phyloP scores from a whole-genome alignment of 2,888 invertebrate genomes.

The Tuta absoluta region DNA sequence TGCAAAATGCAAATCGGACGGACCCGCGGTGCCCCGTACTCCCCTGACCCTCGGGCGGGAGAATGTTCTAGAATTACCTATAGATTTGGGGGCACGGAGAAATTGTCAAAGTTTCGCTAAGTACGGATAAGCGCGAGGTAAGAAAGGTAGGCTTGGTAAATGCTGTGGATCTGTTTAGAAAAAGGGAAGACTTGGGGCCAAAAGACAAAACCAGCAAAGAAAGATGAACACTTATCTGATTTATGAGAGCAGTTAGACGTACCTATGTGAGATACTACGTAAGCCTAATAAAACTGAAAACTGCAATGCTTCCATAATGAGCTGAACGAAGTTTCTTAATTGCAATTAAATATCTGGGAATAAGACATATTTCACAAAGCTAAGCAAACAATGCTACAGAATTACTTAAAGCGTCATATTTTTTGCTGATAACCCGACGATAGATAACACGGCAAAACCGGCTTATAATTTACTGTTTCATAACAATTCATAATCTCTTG shows the following conservation, averaged over 20 bases:
- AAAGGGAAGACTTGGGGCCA: not conserved
- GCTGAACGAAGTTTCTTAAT: not conserved
- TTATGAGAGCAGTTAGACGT: no score
- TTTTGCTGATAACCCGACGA: not conserved
- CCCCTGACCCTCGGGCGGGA: not conserved
- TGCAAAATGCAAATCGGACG: slow-evolving; percentile 79
- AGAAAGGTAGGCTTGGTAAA: slow-evolving; percentile 35
- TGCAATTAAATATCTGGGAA: not conserved
- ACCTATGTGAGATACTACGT: not conserved
- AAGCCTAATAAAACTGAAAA: not conserved
- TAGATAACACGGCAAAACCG: not conserved
- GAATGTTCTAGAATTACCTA: slow-evolving; percentile 64
- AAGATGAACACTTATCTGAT: no score
- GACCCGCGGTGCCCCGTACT: slow-evolving; percentile 51
- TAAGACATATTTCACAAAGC: slow-evolving; percentile 9
- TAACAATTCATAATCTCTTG: slow-evolving; percentile 10
- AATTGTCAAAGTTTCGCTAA: slow-evolving; percentile 70
- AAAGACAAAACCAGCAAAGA: no score
- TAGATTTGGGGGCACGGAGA: slow-evolving; percentile 53
- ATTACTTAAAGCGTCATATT: slow-evolving; percentile 4
- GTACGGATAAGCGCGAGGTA: slow-evolving; percentile 54
- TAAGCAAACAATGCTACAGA: not conserved
- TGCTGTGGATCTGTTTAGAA: slow-evolving; percentile 44
- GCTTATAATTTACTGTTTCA: slow-evolving; percentile 6
- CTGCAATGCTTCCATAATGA: not conserved